Base-by-base conservation (phyloP, 2,113 vertebrate species). In the Ophthalmolycus amberensis region DNA sequence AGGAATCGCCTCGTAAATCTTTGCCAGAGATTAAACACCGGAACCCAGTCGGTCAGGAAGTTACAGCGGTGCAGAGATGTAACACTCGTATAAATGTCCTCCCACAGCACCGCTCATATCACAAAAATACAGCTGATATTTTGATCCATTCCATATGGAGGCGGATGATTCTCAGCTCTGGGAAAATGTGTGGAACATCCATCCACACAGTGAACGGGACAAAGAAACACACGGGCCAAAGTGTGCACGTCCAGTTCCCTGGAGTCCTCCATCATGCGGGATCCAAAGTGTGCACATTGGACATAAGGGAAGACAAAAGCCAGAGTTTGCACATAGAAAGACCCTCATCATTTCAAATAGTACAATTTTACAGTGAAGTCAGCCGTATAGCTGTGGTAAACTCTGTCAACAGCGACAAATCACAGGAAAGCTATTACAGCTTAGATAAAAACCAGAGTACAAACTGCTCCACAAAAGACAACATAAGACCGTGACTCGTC, bases 121-220 rank as follows among this genome's bases (percentile, higher is more conserved):
- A 77, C 65, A 81, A 78, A 79, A 85, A 85, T 70, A 75, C 20
- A 77, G 44, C 25, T 52, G 74, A 77, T 79, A 67, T 82, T 75
- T 78, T 75, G 60, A 90, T 87, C 59, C 25, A 8, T 72, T 75
- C 85, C 85, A 80, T 71, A 80, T 80, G 85, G 64, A 82, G 75
- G 22, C 3, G 2, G 56, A 66, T 79, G 71, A 73, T 69, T 73
- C 71, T 70, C 64, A 40, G 75, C 68, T 50, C 59, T 75, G 67
- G 58, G 67, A 84, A 82, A 65, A 54, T 29, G n/a, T 59, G 75
- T 18, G 37, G 42, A 64, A 40, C 69, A 66, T 81, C 9, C 58
- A 40, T 74, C 71, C 44, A 27, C 20, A 27, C 27, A 27, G 27
- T 46, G 32, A 37, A 20, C 15, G 44, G 46, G 38, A 25, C 46